Evolutionary conservation across 1,140 invertebrate genomes (phyloP), one percentile per base, ranked within the genome.

Genomic region (Bombus breviceps): DNA sequence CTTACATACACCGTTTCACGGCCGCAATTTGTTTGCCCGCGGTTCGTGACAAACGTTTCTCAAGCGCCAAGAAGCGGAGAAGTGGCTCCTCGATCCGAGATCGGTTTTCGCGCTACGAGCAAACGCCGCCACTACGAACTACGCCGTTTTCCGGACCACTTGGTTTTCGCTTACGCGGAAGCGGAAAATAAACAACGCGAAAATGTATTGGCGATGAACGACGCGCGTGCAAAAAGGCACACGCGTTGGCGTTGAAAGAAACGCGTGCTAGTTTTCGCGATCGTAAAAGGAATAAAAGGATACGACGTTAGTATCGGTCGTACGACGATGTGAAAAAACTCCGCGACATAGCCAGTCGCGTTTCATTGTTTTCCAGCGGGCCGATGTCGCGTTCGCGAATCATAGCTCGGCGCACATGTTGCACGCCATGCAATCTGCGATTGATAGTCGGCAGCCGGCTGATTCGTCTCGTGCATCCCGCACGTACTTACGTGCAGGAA

Each of bases 281-380:
- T 37, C 3, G 32, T 22, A 18, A 41, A 28, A 28, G 34, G 6
- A 32, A 34, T 22, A 47, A 28, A 47, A 28, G 25, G 22, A 62
- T 43, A 53, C 39, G 47, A 13, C 57, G 66, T 84, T 69, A n/a
- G 3, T 72, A 37, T 68, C 62, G 34, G 6, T 6, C 9, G 10
- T 22, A 5, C 37, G 22, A 41, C 34, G 39, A 57, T 22, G 25
- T 9, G 12, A n/a, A 28, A 5, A 39, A 69, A 68, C 62, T n/a
- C 28, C 71, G 25, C 64, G 43, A 57, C 28, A 47, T 57, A 28
- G 22, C 62, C 39, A 13, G 12, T n/a, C 32, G 47, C 9, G 77
- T 34, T 53, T 81, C 28, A 74, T 74, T 57, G 59, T 85, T 81
- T 41, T 22, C 43, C 32, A 15, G 25, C 47, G 47, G 18, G 18